These are phyloP conservation scores for Eleginops maclovinus DNA, from an alignment of 2,113 vertebrate genomes.

Conservation along the genomic window DNA sequence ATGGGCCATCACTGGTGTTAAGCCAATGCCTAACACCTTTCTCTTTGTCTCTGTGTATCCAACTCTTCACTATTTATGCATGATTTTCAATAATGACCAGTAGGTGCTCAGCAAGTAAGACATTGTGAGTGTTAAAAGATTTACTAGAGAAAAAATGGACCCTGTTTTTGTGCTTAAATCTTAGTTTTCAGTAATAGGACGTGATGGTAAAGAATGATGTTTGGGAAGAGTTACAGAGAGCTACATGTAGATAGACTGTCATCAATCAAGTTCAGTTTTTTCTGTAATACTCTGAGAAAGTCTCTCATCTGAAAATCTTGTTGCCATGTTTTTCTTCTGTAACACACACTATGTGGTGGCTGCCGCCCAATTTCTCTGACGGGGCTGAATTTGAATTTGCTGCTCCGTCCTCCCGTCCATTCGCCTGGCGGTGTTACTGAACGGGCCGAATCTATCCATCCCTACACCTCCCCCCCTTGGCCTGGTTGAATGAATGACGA, in stretches of 20 bases:
- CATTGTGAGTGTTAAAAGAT: constrained; percentile 43
- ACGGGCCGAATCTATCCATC: constrained; percentile 89
- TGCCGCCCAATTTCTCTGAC: constrained; percentile 93
- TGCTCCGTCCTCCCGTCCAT: constrained; percentile 87
- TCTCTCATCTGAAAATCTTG: constrained; percentile 99
- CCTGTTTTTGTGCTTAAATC: constrained; percentile 60
- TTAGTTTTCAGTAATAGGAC: constrained; percentile 45
- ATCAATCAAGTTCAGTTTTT: constrained; percentile 86
- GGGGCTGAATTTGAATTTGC: constrained; percentile 99
- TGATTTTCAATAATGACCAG: constrained; percentile 58
- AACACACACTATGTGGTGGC: constrained; percentile 99
- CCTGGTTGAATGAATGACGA: constrained; percentile 90
- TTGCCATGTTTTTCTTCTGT: constrained; percentile 99
- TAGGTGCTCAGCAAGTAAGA: constrained; percentile 37
- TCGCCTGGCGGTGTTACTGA: constrained; percentile 91
- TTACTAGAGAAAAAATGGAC: constrained; percentile 48
- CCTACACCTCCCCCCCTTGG: constrained; percentile 83
- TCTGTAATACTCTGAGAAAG: constrained; percentile 86
- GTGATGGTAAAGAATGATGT: constrained; percentile 50
- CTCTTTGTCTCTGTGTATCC: constrained; percentile 56
- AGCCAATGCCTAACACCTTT: constrained; percentile 63
- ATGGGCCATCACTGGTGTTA: constrained; percentile 68
- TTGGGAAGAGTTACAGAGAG: constrained; percentile 45
- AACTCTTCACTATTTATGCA: constrained; percentile 57
- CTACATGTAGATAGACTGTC: constrained; percentile 64